These are phyloP conservation scores for Trissonchulus sp. DNA, from an alignment of 2,888 invertebrate species.

Conservation along the genomic window DNA sequence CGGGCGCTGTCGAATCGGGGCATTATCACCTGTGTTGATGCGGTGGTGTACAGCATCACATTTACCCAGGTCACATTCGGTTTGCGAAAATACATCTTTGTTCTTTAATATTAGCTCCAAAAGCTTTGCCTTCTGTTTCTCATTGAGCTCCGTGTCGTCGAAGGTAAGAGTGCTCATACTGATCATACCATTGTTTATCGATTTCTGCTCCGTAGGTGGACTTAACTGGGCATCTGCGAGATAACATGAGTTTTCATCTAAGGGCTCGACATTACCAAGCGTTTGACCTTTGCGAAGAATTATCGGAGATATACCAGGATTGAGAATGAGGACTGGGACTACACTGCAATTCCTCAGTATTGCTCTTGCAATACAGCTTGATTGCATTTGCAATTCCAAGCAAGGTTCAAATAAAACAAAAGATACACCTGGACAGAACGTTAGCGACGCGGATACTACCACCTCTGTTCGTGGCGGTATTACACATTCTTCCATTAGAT, in stretches of 20 bases:
- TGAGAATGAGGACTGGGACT: background rate
- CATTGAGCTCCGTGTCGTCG: too few species aligned
- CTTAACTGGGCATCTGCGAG: too few species aligned
- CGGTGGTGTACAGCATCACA: background rate
- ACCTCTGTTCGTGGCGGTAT: background rate
- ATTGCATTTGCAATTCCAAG: too few species aligned
- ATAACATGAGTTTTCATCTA: background rate
- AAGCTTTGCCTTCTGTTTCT: background rate
- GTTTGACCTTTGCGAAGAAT: background rate
- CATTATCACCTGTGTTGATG: background rate
- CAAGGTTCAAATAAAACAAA: too few species aligned
- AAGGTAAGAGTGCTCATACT: too few species aligned
- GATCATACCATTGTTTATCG: too few species aligned
- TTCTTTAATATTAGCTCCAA: background rate
- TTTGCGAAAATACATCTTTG: background rate
- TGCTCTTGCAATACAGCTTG: too few species aligned
- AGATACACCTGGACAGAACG: background rate
- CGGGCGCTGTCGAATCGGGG: background rate
- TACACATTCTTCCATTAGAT: background rate
- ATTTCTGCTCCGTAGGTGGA: too few species aligned
- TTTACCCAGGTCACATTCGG: background rate
- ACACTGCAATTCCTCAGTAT: background rate
- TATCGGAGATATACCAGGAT: background rate
- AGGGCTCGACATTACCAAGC: background rate
- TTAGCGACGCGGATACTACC: background rate